Evolutionary conservation across 1,140 invertebrate species (phyloP), one percentile per base, ranked within the genome.

Genomic region (Heterodera schachtii): DNA sequence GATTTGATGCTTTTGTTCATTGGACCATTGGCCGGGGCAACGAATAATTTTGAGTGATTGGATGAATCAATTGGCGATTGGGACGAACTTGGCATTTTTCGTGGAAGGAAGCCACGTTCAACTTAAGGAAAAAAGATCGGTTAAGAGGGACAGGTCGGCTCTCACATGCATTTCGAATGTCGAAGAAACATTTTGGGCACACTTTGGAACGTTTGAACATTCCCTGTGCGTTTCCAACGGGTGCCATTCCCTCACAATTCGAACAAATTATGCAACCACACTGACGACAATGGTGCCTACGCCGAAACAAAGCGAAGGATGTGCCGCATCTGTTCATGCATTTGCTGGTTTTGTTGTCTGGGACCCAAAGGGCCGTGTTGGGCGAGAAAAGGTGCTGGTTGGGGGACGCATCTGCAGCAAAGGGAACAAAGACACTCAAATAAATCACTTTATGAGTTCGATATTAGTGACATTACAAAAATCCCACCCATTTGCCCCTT

Each of bases 221-320:
- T 64, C 16, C 57, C n/a, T 84, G 73, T 41, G 76, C 79, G 16
- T 73, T 74, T 73, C 75, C 49, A 7, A 86, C 84, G 11, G 85
- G 85, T 3, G 85, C 85, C 57, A 87, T 78, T 9, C 86, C 85
- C 16, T 84, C 73, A 70, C 85, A 86, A 47, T 79, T 60, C 7
- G 86, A 49, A 70, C 85, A 86, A 71, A 86, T 86, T 49, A 86
- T 73, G 80, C 84, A 87, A 31, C 85, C 85, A 71, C 85, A 86
- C 44, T 86, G 52, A 31, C 85, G 70, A 64, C 85, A 86, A 71
- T 86, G 85, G 60, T 86, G 85, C 43, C 75, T 86, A n/a, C 85
- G 60, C 47, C 57, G 81, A 13, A 86, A 49, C 11, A 88, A 44
- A 46, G 43, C 86, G 64, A 86, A 86, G 66, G 79, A 75, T 16